Conservation (phyloP, 53 echinoderm and acorn worm species). For the Mesocentrotus franciscanus region DNA sequence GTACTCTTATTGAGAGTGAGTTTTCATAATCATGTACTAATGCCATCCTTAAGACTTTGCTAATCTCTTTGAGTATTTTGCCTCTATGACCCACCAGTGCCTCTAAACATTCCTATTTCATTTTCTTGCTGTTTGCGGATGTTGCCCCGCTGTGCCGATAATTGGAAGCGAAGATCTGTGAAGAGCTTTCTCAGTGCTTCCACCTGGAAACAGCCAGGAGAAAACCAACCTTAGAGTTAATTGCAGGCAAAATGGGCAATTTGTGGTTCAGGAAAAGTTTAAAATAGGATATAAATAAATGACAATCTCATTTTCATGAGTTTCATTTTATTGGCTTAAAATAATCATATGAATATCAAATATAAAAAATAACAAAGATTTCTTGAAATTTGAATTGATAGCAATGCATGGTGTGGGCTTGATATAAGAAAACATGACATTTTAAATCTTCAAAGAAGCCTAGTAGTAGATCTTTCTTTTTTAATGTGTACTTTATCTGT, state of each 20-base stretch:
- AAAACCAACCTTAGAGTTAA: neutral
- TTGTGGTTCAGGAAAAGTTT: conserved; percentile 7
- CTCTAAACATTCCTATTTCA: neutral
- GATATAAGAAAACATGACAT: neutral
- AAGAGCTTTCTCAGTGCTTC: neutral
- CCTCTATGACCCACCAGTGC: neutral
- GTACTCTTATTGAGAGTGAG: neutral
- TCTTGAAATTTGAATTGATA: neutral
- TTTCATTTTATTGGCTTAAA: neutral
- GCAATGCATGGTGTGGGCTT: neutral
- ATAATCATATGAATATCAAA: neutral
- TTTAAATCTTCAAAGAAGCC: neutral
- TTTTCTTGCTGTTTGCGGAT: conserved; percentile 42
- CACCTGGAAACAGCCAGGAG: conserved; percentile 26
- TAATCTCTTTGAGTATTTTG: neutral
- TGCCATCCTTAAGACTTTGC: neutral
- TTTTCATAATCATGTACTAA: neutral
- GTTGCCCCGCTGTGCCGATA: conserved; percentile 40
- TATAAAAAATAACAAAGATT: neutral
- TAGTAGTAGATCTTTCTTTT: neutral
- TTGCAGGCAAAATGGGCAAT: conserved; percentile 13
- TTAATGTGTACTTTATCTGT: neutral
- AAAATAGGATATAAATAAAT: neutral
- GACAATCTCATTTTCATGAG: neutral
- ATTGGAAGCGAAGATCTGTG: conserved; percentile 14